These are phyloP conservation scores for Drosophila subquinaria DNA, from an alignment of 2,888 invertebrate genomes.

Conservation along the genomic window DNA sequence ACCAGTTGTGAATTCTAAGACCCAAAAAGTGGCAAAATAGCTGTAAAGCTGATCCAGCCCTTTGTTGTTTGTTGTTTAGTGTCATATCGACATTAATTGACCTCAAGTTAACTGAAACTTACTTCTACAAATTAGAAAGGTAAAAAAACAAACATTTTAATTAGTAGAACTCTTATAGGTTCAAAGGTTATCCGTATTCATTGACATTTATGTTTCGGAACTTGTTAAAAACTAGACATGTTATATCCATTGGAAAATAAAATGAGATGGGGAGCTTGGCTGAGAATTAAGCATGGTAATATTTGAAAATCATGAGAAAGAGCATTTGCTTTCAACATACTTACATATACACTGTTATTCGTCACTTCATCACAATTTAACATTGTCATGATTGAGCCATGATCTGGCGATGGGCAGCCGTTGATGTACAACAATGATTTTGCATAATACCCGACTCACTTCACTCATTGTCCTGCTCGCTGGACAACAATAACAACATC, in stretches of 20 bases:
- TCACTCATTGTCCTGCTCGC: slow-evolving; percentile 22
- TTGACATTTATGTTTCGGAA: background rate
- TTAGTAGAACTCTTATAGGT: background rate
- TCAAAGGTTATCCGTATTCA: background rate
- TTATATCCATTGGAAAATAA: too few relatives aligned
- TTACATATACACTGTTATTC: background rate
- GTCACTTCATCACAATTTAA: slow-evolving; percentile 9
- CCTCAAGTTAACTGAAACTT: too few relatives aligned
- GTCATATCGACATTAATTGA: too few relatives aligned
- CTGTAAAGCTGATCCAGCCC: too few relatives aligned
- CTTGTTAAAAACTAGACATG: background rate
- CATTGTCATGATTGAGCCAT: slow-evolving; percentile 35
- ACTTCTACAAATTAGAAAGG: too few relatives aligned
- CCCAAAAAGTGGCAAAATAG: too few relatives aligned
- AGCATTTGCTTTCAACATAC: background rate
- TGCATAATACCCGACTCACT: slow-evolving; percentile 39
- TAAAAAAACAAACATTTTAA: too few relatives aligned
- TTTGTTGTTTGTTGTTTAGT: too few relatives aligned
- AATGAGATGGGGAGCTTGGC: too few relatives aligned
- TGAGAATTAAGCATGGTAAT: background rate
- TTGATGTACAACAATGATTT: slow-evolving; percentile 44
- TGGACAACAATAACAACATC: slow-evolving; percentile 39
- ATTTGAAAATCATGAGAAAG: background rate
- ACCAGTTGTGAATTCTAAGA: too few relatives aligned
- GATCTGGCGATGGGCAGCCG: slow-evolving; percentile 32